Conservation (phyloP, 2,113 vertebrate species). For the Podilymbus podiceps region DNA sequence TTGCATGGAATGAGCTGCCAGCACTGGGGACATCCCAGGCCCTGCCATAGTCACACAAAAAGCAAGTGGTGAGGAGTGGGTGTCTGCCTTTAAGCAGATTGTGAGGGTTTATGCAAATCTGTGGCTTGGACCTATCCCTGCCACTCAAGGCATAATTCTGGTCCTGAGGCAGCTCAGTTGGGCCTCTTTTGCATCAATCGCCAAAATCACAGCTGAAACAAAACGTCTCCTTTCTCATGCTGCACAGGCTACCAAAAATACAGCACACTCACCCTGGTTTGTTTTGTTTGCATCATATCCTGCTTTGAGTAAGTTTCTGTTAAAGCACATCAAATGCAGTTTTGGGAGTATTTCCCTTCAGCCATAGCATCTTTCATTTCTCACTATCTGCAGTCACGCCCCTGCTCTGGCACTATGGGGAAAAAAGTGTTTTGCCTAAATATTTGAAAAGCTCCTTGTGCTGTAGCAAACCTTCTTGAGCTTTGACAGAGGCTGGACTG, state of each 20-base stretch:
- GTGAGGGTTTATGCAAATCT: fast-evolving
- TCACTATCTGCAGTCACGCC: background rate
- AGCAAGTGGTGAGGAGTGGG: fast-evolving
- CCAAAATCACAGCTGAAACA: background rate
- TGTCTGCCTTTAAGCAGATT: background rate
- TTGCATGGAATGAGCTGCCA: background rate
- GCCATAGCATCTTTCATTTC: background rate
- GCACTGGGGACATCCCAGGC: background rate
- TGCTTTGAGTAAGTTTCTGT: background rate
- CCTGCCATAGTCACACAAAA: fast-evolving
- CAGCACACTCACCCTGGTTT: background rate
- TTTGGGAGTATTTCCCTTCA: background rate
- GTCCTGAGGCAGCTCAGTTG: background rate
- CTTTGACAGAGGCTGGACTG: background rate
- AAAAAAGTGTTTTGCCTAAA: background rate
- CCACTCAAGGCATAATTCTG: background rate
- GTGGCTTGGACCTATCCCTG: background rate
- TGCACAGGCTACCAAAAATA: background rate
- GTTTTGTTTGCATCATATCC: background rate
- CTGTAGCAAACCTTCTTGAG: background rate
- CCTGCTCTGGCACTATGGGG: background rate
- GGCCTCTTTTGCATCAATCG: background rate
- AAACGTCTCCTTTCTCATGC: background rate
- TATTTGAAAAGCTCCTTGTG: background rate
- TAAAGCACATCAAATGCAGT: background rate